Evolutionary conservation across 2,113 vertebrate species (phyloP).

Genomic region (Thymallus thymallus): DNA sequence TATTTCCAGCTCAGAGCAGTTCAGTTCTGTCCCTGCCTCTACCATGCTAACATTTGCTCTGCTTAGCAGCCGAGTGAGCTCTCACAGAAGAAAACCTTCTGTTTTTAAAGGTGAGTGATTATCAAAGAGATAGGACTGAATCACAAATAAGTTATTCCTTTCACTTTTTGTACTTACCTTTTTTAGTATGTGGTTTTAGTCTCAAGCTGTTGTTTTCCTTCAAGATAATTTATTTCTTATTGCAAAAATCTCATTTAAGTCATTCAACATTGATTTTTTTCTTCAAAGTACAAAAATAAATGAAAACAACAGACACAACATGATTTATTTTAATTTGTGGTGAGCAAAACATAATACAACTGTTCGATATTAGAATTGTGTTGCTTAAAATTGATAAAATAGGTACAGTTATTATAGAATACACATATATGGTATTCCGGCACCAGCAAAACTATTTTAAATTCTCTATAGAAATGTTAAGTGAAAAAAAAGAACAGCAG

Average conservation of each 20-base stretch:
- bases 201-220: not conserved
- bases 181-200: not conserved
- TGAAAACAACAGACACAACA: not conserved
- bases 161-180: not conserved
- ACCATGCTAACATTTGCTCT: conserved; percentile 61
- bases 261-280: not conserved
- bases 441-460: not conserved
- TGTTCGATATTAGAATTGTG: not conserved
- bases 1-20: conserved; percentile 22
- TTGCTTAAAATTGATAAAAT: not conserved
- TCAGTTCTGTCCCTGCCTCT: conserved; percentile 34
- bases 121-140: conserved; percentile 41
- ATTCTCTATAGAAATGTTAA: not conserved
- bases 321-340: not conserved
- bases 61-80: conserved; percentile 38
- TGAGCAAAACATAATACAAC: not conserved
- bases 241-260: not conserved
- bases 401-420: not conserved
- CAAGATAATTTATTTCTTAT: not conserved
- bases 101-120: conserved; percentile 62
- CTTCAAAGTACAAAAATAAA: not conserved
- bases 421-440: not conserved
- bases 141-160: conserved; percentile 4
- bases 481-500: not conserved
- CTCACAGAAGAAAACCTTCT: conserved; percentile 30